These are phyloP conservation scores for Hestina assimilis DNA, from an alignment of 1,140 invertebrate species.

Conservation along the genomic window DNA sequence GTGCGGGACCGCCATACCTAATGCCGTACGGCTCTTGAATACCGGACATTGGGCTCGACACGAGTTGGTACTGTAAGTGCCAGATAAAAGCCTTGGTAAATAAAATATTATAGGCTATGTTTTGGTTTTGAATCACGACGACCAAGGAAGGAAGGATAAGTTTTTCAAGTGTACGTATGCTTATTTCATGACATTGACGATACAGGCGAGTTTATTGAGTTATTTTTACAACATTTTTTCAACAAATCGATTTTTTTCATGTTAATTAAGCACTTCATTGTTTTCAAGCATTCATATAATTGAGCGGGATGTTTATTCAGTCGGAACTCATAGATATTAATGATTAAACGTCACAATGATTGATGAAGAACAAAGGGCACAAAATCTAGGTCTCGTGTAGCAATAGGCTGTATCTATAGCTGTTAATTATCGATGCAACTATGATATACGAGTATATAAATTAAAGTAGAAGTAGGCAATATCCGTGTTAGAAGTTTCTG, in stretches of 20 bases:
- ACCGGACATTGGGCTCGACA: constrained; percentile 36
- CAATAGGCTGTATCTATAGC: constrained; percentile 16
- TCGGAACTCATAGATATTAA: constrained; percentile 38
- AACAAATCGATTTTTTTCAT: background rate
- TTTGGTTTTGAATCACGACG: background rate
- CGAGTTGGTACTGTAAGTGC: background rate
- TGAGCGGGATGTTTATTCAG: constrained; percentile 27
- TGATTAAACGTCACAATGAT: constrained; percentile 34
- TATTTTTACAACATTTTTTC: too few relatives aligned
- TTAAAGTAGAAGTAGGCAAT: background rate
- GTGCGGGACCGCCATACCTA: constrained; percentile 57
- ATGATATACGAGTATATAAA: background rate
- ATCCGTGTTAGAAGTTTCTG: background rate
- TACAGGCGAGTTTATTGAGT: too few relatives aligned
- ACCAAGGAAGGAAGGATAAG: too few relatives aligned
- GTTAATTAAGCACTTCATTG: background rate
- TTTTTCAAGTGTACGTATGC: too few relatives aligned
- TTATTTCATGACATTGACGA: too few relatives aligned
- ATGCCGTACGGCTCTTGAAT: constrained; percentile 50
- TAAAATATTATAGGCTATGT: constrained; percentile 1
- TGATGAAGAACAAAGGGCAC: constrained; percentile 35
- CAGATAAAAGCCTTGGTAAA: constrained; percentile 7
- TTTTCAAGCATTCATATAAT: constrained; percentile 14
- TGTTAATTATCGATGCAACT: constrained; percentile 19
- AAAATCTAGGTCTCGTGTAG: constrained; percentile 29